Base-by-base conservation (phyloP, 2,113 vertebrate genomes). In the Pedetes capensis region DNA sequence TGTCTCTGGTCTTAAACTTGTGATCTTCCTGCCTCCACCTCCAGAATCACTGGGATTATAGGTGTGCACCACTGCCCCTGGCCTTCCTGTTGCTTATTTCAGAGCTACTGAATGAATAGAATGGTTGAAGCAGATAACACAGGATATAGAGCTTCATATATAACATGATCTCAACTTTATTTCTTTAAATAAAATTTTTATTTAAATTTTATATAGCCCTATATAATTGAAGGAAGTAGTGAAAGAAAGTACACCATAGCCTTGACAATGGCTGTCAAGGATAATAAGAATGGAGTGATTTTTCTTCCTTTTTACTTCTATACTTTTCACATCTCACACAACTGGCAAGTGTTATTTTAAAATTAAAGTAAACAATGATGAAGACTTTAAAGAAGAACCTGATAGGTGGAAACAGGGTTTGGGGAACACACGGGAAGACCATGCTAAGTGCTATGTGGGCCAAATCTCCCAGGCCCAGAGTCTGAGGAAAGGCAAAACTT, bases 131-230 rank as follows among this genome's bases (percentile, higher is more conserved):
- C 55, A 44, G 44, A 72, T 5, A 79, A 85, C 5, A 5, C 72
- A 44, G 57, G 16, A 22, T 34, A 20, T 47, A 51, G 89, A 89
- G 79, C 66, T 84, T 69, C 59, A 34, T 75, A 34, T 80, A 72
- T 71, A 92, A 76, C 71, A 75, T 23, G 27, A 95, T 75, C 80
- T 82, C n/a, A 87, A 44, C 72, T 97, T 95, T 93, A 91, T 94
- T 94, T 94, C 93, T 94, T 96, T 94, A 89, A 94, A 95, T 96
- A 97, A 91, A 97, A 89, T 32, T 95, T 96, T 93, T 93, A 96
- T 94, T 93, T 95, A 93, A 89, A 94, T 95, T 92, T 93, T 89
- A 80, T 94, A 91, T 78, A 61, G 89, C 87, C 59, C 89, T 82
- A 61, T 92, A 51, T 95, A 92, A 97, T 87, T 39, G 84, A 78